Evolutionary conservation across 2,888 invertebrate species (phyloP).

Genomic region (Apamea anceps): DNA sequence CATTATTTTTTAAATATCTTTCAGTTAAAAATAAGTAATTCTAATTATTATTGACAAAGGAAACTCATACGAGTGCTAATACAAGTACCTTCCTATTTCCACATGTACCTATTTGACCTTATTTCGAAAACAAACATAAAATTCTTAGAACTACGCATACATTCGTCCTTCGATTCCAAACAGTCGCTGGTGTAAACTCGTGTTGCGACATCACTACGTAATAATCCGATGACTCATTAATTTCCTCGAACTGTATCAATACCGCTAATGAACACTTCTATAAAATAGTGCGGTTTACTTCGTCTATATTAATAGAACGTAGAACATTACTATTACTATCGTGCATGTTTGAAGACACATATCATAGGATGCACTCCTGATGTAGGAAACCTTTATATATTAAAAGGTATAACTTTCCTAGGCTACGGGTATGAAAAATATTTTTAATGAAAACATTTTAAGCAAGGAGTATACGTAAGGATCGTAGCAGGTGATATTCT

Average conservation of each 20-base stretch:
- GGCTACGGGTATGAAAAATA: too few relatives aligned
- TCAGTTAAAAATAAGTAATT: neutral
- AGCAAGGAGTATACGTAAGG: too few relatives aligned
- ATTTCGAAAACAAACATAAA: constrained; percentile 21
- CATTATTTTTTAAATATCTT: neutral
- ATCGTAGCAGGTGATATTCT: too few relatives aligned
- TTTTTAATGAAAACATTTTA: too few relatives aligned
- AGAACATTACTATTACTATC: neutral
- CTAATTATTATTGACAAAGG: neutral
- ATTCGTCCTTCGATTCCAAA: constrained; percentile 39
- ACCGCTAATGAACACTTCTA: constrained; percentile 48
- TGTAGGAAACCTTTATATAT: neutral
- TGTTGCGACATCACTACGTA: constrained; percentile 33
- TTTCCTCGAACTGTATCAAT: constrained; percentile 51
- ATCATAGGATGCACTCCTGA: neutral
- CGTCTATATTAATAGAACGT: constrained; percentile 5
- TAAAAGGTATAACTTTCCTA: too few relatives aligned
- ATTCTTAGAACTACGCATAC: constrained; percentile 1
- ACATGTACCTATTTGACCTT: neutral
- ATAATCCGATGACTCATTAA: constrained; percentile 38
- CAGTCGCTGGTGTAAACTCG: neutral
- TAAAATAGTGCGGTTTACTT: constrained; percentile 32
- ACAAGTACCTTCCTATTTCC: neutral
- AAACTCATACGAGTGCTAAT: neutral
- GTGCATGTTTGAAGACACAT: constrained; percentile 4